These are phyloP conservation scores for Panurus biarmicus DNA, from an alignment of 2,113 vertebrate species.

Conservation along the genomic window DNA sequence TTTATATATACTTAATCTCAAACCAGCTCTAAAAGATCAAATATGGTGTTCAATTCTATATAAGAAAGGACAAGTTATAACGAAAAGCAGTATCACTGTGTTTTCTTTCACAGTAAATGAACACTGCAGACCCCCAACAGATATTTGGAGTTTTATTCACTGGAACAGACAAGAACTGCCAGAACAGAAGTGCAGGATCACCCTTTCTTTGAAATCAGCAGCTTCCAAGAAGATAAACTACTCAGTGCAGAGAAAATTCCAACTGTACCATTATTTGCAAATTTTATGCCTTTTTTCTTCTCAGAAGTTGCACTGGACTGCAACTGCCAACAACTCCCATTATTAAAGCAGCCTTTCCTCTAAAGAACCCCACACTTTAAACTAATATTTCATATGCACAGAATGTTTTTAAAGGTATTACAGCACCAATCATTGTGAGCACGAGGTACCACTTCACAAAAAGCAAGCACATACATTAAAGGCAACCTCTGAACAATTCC, in stretches of 20 bases:
- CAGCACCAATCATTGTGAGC: background rate
- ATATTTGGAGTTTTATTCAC: background rate
- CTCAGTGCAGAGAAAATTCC: background rate
- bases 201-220: background rate
- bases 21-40: background rate
- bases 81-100: background rate
- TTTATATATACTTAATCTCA: background rate
- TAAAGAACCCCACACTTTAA: background rate
- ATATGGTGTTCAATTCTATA: background rate
- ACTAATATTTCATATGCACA: background rate
- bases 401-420: background rate
- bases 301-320: background rate
- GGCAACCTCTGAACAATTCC: background rate
- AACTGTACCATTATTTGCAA: background rate
- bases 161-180: background rate
- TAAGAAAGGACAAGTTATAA: background rate
- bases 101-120: background rate
- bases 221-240: background rate
- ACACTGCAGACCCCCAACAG: background rate
- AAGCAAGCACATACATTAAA: background rate
- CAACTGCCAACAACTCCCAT: background rate
- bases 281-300: background rate
- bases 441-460: background rate
- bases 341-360: background rate
- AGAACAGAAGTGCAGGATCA: background rate